Evolutionary conservation across 2,113 vertebrate genomes (phyloP).

Genomic region (Halcyon malimbica): DNA sequence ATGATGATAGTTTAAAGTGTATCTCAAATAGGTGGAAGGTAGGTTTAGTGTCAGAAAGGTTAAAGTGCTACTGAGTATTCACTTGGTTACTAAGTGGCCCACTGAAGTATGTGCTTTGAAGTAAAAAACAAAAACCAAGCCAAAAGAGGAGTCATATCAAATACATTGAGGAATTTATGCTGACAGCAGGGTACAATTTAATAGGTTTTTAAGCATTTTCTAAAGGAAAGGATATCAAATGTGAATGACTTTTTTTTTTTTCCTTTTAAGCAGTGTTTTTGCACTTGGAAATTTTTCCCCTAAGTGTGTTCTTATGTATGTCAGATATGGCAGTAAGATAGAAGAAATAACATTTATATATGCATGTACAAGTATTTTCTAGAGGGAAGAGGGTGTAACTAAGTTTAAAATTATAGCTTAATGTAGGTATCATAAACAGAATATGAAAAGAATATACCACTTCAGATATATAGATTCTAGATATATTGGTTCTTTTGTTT

Average conservation of each 20-base stretch:
- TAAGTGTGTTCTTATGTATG: background rate
- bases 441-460: background rate
- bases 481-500: background rate
- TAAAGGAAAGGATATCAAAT: background rate
- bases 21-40: background rate
- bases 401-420: background rate
- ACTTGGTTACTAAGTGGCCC: background rate
- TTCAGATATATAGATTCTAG: background rate
- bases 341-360: background rate
- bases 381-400: background rate
- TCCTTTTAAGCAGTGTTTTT: background rate
- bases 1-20: background rate
- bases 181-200: background rate
- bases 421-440: background rate
- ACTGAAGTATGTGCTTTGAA: background rate
- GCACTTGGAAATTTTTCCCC: background rate
- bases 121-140: background rate
- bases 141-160: background rate
- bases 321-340: background rate
- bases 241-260: background rate
- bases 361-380: background rate
- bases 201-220: background rate
- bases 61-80: background rate
- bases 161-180: background rate
- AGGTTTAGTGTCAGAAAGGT: background rate